phyloP scores from a whole-genome alignment of 2,888 invertebrate genomes.

The Phorcus lineatus region DNA sequence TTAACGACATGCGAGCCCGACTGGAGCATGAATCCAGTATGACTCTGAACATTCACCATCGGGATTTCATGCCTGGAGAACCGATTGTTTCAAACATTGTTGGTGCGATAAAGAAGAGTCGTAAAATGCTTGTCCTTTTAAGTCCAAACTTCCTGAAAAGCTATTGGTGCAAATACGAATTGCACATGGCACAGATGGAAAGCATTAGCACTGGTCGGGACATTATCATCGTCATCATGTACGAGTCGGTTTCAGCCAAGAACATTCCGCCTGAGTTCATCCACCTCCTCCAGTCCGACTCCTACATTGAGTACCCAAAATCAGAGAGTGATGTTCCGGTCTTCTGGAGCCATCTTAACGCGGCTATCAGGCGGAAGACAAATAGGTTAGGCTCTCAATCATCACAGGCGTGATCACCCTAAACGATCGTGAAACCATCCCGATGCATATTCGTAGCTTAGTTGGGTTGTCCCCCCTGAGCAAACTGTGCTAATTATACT shows the following conservation, averaged over 20 bases:
- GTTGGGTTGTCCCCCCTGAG: no score
- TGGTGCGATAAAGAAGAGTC: slow-evolving; percentile 47
- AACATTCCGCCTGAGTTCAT: slow-evolving; percentile 37
- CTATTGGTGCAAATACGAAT: slow-evolving; percentile 55
- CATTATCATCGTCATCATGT: slow-evolving; percentile 40
- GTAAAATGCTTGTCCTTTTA: slow-evolving; percentile 49
- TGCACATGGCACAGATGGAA: slow-evolving; percentile 52
- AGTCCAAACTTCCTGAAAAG: slow-evolving; percentile 44
- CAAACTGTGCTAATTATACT: no score
- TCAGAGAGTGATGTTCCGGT: slow-evolving; percentile 26
- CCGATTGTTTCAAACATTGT: slow-evolving; percentile 49
- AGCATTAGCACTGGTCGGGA: slow-evolving; percentile 41
- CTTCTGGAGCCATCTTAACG: slow-evolving; percentile 36
- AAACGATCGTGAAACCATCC: no score
- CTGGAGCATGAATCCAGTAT: slow-evolving; percentile 39
- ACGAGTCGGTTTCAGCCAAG: slow-evolving; percentile 41
- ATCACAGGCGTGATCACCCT: no score
- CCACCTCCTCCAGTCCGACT: slow-evolving; percentile 27
- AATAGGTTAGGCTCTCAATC: background rate
- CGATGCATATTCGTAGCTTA: no score
- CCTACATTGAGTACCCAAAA: slow-evolving; percentile 39
- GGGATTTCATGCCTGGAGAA: slow-evolving; percentile 51
- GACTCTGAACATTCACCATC: slow-evolving; percentile 38
- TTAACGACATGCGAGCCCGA: slow-evolving; percentile 37
- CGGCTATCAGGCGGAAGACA: background rate